Base-by-base conservation (phyloP, 2,113 vertebrate genomes). In the Anolis sagrei region DNA sequence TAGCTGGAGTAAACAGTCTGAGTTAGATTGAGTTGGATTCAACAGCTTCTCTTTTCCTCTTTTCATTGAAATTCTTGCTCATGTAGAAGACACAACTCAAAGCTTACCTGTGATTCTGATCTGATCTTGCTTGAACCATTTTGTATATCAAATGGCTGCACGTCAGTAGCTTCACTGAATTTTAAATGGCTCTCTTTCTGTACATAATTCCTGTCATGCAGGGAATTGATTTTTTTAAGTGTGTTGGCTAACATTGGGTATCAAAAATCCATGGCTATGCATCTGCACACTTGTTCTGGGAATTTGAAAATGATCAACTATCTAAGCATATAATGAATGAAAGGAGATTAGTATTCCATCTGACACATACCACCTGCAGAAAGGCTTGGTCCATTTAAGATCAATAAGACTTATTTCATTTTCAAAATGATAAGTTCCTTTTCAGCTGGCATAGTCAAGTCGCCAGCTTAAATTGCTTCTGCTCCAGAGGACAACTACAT, bases 331-430 rank as follows among this genome's bases (percentile, higher is more conserved):
- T 86, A 86, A 80, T 86, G 58, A 86, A 66, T 8, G 62, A 34
- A 7, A 0, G 58, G 78, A 75, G 70, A 81, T 66, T 66, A 86
- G 77, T 29, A 75, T 80, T 86, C 77, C 27, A 18, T 80, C 58
- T 51, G 77, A 74, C 39, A 66, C n/a, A 74, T 54, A 66, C n/a
- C 54, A 80, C 69, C 70, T 86, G 58, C 84, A 51, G 69, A 64
- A n/a, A 23, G 6, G 16, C 27, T 64, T 13, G 14, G 69, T 74
- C 77, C 77, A 80, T 80, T 80, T 75, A 66, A 80, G 80, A 36
- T 80, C 84, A 86, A 74, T 86, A 86, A 80, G 34, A 58, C 44
- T 86, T 80, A 80, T 80, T 86, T 64, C 77, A 74, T 39, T 75
- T 86, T 64, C 76, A 80, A 80, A 64, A 74, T 36, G 69, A 62